Evolutionary conservation across 2,888 invertebrate species (phyloP), one percentile per base, ranked within the genome.

Genomic region (Formica aserva): DNA sequence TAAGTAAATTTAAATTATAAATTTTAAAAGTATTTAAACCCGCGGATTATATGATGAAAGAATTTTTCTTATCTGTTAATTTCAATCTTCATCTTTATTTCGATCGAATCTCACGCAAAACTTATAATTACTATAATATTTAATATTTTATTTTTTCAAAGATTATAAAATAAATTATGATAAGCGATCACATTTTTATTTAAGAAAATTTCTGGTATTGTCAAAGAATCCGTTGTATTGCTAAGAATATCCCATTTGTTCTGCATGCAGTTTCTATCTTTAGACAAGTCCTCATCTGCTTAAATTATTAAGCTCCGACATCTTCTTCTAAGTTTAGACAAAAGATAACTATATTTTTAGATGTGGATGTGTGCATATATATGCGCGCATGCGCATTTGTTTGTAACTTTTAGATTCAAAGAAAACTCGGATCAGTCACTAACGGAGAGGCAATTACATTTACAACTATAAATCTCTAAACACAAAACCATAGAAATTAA

Each of bases 321-420:
- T 71, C 13, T 62, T 71, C 8, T 15, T 69, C 22, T 66, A 52
- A 76, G 13, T 52, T 66, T 66, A 76, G 26, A 26, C 26, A 76
- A 66, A 75, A 76, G 66, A 66, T 26, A 38, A n/a, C 26, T 52
- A 18, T 18, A 76, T 76, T 76, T 66, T 63, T 75, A 22, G 18
- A 22, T 9, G 3, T 9, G 9, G 15, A 29, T 29, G 5, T 29
- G 55, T 22, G 9, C 2, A 9, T 22, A 3, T 41, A 26, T 60
- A 26, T 6, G 18, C 60, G 6, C 48, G 3, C n/a, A 48, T 48
- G 48, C 48, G 48, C 48, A 18, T n/a, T 15, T 45, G 13, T 0
- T n/a, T 9, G 18, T 32, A 18, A 11, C 18, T 48, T 52, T 18
- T 45, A 15, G 18, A 6, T 35, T 41, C 29, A 15, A 32, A 29